These are phyloP conservation scores for Andrena cerasifolii DNA, from an alignment of 1,140 invertebrate genomes.

Conservation along the genomic window DNA sequence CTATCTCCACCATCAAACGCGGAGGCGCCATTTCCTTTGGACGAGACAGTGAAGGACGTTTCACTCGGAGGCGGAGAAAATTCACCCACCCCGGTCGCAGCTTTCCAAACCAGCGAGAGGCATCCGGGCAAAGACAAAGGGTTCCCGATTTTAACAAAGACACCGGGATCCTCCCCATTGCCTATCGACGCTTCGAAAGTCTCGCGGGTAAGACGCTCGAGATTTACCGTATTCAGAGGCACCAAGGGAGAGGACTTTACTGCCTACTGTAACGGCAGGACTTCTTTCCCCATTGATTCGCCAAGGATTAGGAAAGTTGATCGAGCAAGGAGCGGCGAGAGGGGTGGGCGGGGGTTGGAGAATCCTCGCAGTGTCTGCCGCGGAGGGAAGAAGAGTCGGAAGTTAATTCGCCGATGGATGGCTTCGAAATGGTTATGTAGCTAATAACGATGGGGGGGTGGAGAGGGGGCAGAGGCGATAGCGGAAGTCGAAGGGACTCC, in stretches of 20 bases:
- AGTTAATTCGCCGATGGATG: constrained; percentile 44
- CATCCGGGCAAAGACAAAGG: neutral
- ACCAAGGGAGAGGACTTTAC: neutral
- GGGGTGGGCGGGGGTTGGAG: neutral
- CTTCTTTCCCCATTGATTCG: constrained; percentile 45
- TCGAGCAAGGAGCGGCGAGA: neutral
- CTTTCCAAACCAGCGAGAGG: neutral
- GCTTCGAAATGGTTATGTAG: constrained; percentile 41
- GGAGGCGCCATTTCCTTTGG: neutral
- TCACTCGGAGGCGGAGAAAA: neutral
- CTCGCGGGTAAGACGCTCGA: neutral
- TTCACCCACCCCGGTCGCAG: neutral
- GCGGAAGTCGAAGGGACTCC: constrained; percentile 25
- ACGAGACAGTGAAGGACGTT: neutral
- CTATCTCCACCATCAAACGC: neutral
- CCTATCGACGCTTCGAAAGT: neutral
- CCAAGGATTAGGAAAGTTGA: constrained; percentile 51
- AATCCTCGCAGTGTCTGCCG: constrained; percentile 25
- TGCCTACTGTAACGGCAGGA: constrained; percentile 9
- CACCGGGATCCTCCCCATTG: neutral
- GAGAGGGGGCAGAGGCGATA: neutral
- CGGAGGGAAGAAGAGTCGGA: constrained; percentile 30
- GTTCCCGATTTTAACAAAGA: neutral
- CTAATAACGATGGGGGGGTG: no score
- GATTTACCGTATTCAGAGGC: neutral